Base-by-base conservation (phyloP, 2,888 invertebrate genomes). In the Caenorhabditis becei region DNA sequence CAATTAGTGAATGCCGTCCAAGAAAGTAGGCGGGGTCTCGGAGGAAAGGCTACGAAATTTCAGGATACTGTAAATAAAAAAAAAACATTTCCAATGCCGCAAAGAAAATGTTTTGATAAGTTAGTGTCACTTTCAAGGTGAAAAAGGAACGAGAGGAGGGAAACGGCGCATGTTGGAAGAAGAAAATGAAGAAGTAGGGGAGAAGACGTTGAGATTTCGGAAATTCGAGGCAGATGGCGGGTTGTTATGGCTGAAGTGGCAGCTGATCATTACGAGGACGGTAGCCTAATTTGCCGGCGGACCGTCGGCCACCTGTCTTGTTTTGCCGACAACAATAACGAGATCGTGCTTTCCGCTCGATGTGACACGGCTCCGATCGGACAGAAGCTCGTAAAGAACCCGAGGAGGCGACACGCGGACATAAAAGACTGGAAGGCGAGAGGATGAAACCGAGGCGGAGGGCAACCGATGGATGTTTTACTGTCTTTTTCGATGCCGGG, bases 301-400 rank as follows among this genome's bases (percentile, higher is more conserved):
- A 59, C 66, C 75, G 58, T 75, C 37, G 53, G 37, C 75, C 75
- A 75, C 75, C 75, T 75, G 75, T 61, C 66, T 53, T 23, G 59
- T 32, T 20, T 74, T 59, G 35, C 51, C 20, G 24, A 41, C 59
- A 47, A 54, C 51, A 51, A 51, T 63, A 51, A 47, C 58, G 35
- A 62, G 65, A 58, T 59, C 65, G 63, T 74, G 2, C 14, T 24
- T 65, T 74, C 58, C 74, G 59, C 65, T 74, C 74, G 59, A 74
- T 58, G 51, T 66, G 65, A 74, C 53, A 44, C 47, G 53, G 72
- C 72, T 63, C 66, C 16, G 26, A n/a, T n/a, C 47, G 56, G 26
- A 18, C 35, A 66, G 66, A 66, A 75, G 75, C 75, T 75, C 75
- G 59, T 66, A 72, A 63, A 74, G 71, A 75, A 74, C 66, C 61